phyloP scores from a whole-genome alignment of 35 echinoderm and acorn worm species.

The Acanthaster planci region DNA sequence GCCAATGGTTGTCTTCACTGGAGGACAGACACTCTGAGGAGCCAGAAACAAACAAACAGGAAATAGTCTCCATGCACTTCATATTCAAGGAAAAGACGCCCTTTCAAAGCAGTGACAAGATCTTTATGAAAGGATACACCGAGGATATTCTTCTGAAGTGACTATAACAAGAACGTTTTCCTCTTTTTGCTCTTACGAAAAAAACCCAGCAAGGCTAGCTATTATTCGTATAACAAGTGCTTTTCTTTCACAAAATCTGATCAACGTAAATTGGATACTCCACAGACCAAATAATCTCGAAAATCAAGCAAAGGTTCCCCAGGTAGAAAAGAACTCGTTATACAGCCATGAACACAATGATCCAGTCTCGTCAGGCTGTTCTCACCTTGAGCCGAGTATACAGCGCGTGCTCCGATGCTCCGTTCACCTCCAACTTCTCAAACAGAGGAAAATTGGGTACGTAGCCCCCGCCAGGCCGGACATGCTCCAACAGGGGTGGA shows the following conservation, averaged over 20 bases:
- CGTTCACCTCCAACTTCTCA: constrained; percentile 76
- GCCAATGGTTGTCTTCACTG: constrained; percentile 73
- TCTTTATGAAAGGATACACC: neutral
- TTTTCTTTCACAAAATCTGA: neutral
- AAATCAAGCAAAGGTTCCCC: neutral
- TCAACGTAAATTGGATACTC: neutral
- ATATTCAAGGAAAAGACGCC: neutral
- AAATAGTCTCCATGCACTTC: neutral
- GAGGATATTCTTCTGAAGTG: neutral
- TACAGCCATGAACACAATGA: too few relatives aligned
- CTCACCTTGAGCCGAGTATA: constrained; percentile 72
- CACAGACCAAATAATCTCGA: neutral
- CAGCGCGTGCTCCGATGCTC: constrained; percentile 54
- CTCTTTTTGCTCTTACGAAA: too few relatives aligned
- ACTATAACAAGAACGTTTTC: neutral
- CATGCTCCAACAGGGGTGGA: constrained; percentile 45
- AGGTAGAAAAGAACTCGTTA: too few relatives aligned
- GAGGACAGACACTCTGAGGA: constrained; percentile 61
- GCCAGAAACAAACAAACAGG: neutral
- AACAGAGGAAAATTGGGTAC: constrained; percentile 57
- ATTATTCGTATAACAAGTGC: neutral
- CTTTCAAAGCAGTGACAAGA: neutral
- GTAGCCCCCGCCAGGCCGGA: constrained; percentile 63
- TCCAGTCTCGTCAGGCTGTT: too few relatives aligned
- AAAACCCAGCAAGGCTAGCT: neutral